Percentiles rank a stretch among this genome's conserved stretches.
Evolutionary conservation across 2,888 invertebrate species (phyloP).

Genomic region (Drosophila cognata): DNA sequence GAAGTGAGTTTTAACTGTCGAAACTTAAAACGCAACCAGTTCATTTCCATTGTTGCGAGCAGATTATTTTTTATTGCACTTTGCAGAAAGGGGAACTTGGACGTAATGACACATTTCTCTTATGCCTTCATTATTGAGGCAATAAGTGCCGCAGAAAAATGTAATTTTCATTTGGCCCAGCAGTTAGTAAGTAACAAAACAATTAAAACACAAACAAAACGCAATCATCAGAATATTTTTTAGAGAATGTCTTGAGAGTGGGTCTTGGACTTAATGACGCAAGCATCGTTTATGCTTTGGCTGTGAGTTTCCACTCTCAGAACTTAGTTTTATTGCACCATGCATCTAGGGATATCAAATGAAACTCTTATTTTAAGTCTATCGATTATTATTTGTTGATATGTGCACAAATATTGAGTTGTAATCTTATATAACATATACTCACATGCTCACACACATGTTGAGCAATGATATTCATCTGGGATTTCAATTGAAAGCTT

Average conservation of each 20-base stretch:
- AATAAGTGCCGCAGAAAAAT: neutral
- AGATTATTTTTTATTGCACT: conserved; percentile 14
- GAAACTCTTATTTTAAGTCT: neutral
- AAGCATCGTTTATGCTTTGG: neutral
- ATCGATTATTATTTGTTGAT: neutral
- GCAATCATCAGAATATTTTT: conserved; percentile 5
- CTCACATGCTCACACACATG: neutral
- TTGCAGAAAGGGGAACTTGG: conserved; percentile 5
- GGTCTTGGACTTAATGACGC: neutral
- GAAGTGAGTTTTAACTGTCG: neutral
- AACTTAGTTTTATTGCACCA: neutral
- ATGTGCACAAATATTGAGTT: neutral
- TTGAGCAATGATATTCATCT: conserved; percentile 1
- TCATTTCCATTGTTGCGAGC: conserved; percentile 6
- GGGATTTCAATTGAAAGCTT: conserved; percentile 17
- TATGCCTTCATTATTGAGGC: neutral
- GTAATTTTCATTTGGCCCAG: neutral
- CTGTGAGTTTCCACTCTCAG: neutral
- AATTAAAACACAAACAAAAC: neutral
- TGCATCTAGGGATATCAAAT: neutral
- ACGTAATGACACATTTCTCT: neutral
- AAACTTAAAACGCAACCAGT: neutral
- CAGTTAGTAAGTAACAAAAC: neutral
- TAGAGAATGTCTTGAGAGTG: neutral
- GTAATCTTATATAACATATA: too few species aligned